A percentile compares a stretch with the other conserved stretches of the same genome.
Evolutionary conservation across 2,888 invertebrate species (phyloP).

Genomic region (Clitarchus hookeri): DNA sequence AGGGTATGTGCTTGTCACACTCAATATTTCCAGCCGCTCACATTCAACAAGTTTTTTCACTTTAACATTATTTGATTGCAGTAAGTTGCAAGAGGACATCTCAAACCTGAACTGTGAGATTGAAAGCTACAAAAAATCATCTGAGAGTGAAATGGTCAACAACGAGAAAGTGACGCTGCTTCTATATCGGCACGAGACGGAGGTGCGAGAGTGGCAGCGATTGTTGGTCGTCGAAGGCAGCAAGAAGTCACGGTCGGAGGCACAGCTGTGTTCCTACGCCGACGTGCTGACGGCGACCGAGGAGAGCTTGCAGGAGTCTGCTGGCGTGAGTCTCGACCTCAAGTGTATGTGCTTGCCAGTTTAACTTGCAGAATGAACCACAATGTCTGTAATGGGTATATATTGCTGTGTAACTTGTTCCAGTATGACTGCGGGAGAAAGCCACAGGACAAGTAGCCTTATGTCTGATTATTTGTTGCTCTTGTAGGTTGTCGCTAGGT

Average conservation of each 20-base stretch:
- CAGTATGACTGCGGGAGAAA: no score
- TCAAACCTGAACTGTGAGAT: conserved; percentile 62
- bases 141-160: conserved; percentile 66
- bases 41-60: no score
- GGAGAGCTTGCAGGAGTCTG: conserved; percentile 30
- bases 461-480: no score
- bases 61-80: conserved; percentile 47
- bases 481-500: no score
- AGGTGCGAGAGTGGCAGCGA: conserved; percentile 28
- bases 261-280: conserved; percentile 7
- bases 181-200: conserved; percentile 52
- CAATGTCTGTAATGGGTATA: no score
- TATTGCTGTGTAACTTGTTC: no score
- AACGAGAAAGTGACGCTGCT: conserved; percentile 67
- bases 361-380: no score
- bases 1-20: no score
- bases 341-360: not conserved
- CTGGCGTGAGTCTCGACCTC: conserved; percentile 27
- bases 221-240: conserved; percentile 59
- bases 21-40: no score
- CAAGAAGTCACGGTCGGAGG: conserved; percentile 48
- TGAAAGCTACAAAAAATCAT: conserved; percentile 69
- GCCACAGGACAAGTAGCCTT: no score
- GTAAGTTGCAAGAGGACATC: conserved; percentile 63
- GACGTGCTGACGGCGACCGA: conserved; percentile 37